phyloP scores from a whole-genome alignment of 2,113 vertebrate species.

The Rutilus rutilus region DNA sequence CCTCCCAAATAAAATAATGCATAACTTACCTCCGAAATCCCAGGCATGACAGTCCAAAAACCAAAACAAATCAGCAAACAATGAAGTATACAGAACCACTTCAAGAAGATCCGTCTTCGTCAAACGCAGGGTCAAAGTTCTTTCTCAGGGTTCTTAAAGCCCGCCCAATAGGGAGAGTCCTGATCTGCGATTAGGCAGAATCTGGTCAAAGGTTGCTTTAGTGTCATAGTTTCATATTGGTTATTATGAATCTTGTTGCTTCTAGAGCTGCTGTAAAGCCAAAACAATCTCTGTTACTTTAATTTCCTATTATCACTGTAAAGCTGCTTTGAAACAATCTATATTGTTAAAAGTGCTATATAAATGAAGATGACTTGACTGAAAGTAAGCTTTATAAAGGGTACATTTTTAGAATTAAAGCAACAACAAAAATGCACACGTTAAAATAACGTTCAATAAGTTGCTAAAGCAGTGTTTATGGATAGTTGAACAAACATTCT shows the following conservation, averaged over 20 bases:
- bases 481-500: not conserved
- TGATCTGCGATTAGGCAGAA: slow-evolving; percentile 21
- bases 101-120: not conserved
- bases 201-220: slow-evolving; percentile 4
- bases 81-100: not conserved
- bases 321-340: no score
- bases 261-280: no score
- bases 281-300: no score
- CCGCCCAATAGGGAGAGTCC: slow-evolving; percentile 2
- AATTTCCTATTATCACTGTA: no score
- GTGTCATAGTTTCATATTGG: not conserved
- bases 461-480: not conserved
- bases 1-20: not conserved
- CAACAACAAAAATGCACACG: not conserved
- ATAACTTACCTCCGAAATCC: not conserved
- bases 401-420: not conserved
- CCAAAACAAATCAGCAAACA: not conserved
- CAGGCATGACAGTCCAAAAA: not conserved
- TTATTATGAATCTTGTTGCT: not conserved
- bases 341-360: no score
- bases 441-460: not conserved
- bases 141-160: not conserved
- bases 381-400: not conserved
- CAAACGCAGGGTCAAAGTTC: slow-evolving; percentile 24
- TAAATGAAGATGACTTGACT: no score